These are phyloP conservation scores for Bombus balteatus DNA, from an alignment of 1,140 invertebrate species.

Conservation along the genomic window DNA sequence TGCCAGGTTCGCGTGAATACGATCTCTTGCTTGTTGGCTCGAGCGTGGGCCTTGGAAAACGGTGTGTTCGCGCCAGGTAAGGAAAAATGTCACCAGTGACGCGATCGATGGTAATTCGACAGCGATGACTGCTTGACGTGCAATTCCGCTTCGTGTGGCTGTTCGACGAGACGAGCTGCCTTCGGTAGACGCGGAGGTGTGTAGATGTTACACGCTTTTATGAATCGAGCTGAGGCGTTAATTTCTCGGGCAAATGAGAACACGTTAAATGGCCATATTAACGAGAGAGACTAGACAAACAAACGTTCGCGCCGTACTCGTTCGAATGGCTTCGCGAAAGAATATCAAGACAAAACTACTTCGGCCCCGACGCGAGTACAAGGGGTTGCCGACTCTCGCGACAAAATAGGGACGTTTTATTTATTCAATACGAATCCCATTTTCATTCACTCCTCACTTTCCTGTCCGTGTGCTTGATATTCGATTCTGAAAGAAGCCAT, in stretches of 20 bases:
- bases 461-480: neutral
- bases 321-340: neutral
- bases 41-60: neutral
- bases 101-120: slow-evolving; percentile 40
- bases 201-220: neutral
- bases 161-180: neutral
- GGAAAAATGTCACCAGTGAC: neutral
- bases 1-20: neutral
- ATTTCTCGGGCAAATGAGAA: slow-evolving; percentile 1
- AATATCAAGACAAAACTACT: neutral
- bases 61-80: neutral
- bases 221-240: neutral
- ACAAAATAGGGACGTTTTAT: neutral
- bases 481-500: neutral
- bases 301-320: no score
- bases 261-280: neutral
- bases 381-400: neutral
- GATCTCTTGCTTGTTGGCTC: neutral
- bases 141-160: neutral
- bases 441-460: neutral
- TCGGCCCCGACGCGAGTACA: neutral
- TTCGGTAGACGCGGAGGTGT: neutral
- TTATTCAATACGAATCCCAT: neutral
- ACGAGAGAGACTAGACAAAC: neutral
- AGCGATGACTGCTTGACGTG: slow-evolving; percentile 60